Base-by-base conservation (phyloP, 2,113 vertebrate genomes). In the Anhinga anhinga region DNA sequence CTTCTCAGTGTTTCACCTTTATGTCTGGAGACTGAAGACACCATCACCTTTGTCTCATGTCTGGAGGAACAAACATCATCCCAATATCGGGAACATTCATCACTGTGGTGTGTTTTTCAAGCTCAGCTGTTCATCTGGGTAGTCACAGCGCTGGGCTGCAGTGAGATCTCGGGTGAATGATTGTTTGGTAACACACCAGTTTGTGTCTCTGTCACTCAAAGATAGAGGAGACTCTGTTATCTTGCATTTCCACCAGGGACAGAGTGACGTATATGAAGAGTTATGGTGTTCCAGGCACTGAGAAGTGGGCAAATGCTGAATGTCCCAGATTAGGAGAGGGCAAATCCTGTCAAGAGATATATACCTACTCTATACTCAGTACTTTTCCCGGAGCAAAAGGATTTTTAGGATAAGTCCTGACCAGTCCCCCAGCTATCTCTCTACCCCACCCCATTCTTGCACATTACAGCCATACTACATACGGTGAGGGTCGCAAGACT, bases 1-100 rank as follows among this genome's bases (percentile, higher is more conserved):
- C 42, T 77, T 72, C 65, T 50, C 40, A 44, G 22, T 7, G 10
- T 82, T 88, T 70, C 34, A 25, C 8, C 32, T 40, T 88, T 8
- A 0, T 12, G 5, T 56, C 58, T 70, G 26, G 58, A 69, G 17
- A 29, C 15, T 79, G 40, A 86, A 84, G 18, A 92, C 30, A 77
- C 21, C 26, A 38, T 15, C 0, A 0, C 26, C 52, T 69, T 76
- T 9, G 2, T 69, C 5, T 45, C 13, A 1, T n/a, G n/a, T 44
- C 36, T 69, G 80, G 40, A 83, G 36, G 15, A 17, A 88, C 34
- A 69, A 21, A 45, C 21, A 30, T 9, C 53, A 59, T 20, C 19
- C 44, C 53, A 30, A 5, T 52, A 61, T 38, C 16, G 36, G 74
- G 10, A 79, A 38, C 5, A 13, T 61, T 49, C 13, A 4, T 76